phyloP scores from a whole-genome alignment of 2,888 invertebrate genomes.

The Acanthosepion lycidas region DNA sequence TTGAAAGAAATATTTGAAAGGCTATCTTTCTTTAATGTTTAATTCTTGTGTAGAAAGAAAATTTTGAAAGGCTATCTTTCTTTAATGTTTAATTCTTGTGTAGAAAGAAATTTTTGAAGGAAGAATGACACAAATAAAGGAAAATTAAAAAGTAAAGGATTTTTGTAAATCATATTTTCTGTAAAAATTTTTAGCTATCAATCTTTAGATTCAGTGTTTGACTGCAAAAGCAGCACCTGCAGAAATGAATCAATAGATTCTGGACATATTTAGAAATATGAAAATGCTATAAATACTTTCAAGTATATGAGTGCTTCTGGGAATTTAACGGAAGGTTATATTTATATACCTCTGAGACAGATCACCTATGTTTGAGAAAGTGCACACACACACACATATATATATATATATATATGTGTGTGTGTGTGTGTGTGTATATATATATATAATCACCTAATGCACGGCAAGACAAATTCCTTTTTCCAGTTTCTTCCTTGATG shows the following conservation, averaged over 20 bases:
- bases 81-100: background rate
- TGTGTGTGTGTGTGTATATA: no score
- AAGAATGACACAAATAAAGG: background rate
- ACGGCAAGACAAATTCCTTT: no score
- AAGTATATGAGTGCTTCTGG: no score
- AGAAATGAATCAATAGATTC: background rate
- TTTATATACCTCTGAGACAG: background rate
- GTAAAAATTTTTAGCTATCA: background rate
- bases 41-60: no score
- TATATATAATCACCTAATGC: no score
- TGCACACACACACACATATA: background rate
- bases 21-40: background rate
- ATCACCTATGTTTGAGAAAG: background rate
- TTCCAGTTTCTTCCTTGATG: no score
- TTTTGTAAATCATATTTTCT: background rate
- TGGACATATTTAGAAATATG: background rate
- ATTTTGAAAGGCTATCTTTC: background rate
- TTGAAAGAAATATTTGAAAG: background rate
- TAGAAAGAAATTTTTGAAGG: background rate
- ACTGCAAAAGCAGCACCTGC: background rate
- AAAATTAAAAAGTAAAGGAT: background rate
- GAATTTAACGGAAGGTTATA: background rate
- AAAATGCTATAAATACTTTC: background rate
- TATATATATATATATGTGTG: background rate
- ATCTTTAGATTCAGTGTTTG: background rate